Base-by-base conservation (phyloP, 2,888 invertebrate genomes). In the Laothoe populi region DNA sequence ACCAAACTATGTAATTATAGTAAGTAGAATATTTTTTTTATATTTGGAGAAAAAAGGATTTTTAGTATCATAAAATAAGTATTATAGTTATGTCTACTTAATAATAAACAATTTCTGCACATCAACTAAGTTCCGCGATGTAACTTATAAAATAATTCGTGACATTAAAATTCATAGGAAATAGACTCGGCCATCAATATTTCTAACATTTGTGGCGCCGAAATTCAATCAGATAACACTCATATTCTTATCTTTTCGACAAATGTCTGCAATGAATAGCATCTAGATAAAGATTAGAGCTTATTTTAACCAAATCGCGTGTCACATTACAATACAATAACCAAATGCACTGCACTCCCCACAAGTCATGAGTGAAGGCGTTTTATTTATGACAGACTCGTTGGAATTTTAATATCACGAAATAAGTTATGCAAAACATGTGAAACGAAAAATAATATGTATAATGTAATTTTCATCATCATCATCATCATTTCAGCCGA, bases 241-340 rank as follows among this genome's bases (percentile, higher is more conserved):
- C 0, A 21, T 35, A 35, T 11, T 16, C 11, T 53, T 53, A 53
- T 53, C 53, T 40, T 57, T 44, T 16, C 42, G 44, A 53, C 57
- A 61, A 61, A 57, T 44, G 11, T 24, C 38, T 53, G 61, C 59
- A 62, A 59, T 45, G 62, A 63, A 64, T 21, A 57, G 61, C 45
- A 48, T 64, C 60, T 61, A 62, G 16, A 49, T 40, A 24, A 21
- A 8, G 23, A 61, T 60, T 66, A 58, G 42, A 61, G 8, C 53
- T 57, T 61, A 45, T 58, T 66, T 64, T 58, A 72, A 64, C 62
- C 66, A 66, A 66, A 38, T 59, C 66, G 66, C 69, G 63, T 66
- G 57, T 57, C 61, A 24, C 24, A 71, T 73, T 70, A 70, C 68
- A 63, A 70, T 70, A 71, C 69, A 69, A 73, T 73, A 65, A 70